phyloP scores from a whole-genome alignment of 2,113 vertebrate species.

The Scortum barcoo region DNA sequence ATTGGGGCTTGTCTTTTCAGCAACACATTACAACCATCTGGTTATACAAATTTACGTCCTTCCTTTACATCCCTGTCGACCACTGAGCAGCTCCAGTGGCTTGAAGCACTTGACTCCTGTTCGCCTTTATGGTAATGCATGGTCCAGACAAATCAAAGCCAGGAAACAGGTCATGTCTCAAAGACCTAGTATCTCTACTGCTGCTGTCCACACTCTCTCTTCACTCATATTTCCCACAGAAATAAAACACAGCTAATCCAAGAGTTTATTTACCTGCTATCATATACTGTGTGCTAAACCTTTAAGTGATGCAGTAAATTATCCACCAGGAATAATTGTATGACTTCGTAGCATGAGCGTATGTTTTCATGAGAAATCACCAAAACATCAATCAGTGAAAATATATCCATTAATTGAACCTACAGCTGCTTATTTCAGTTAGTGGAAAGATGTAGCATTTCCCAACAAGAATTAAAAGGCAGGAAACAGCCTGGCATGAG shows the following conservation, averaged over 20 bases:
- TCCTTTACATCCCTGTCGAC: background rate
- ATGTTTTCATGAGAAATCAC: background rate
- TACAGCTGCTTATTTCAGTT: constrained; percentile 6
- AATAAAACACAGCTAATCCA: constrained; percentile 8
- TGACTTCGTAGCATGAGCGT: background rate
- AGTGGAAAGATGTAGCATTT: background rate
- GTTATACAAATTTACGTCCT: background rate
- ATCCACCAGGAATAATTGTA: background rate
- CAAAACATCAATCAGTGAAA: background rate
- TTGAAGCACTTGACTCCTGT: background rate
- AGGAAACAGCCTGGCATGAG: constrained; percentile 2
- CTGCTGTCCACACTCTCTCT: background rate
- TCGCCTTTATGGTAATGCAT: background rate
- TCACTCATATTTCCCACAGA: background rate
- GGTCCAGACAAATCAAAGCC: background rate
- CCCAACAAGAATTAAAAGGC: background rate
- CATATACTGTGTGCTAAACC: background rate
- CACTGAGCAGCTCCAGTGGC: background rate
- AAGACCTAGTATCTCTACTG: background rate
- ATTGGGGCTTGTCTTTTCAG: background rate
- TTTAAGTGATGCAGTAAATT: constrained; percentile 3
- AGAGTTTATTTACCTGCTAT: background rate
- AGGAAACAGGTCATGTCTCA: background rate
- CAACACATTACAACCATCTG: background rate
- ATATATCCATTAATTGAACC: background rate